Evolutionary conservation across 2,888 invertebrate species (phyloP), one percentile per base, ranked within the genome.

Genomic region (Brachynemurus nebulosus): DNA sequence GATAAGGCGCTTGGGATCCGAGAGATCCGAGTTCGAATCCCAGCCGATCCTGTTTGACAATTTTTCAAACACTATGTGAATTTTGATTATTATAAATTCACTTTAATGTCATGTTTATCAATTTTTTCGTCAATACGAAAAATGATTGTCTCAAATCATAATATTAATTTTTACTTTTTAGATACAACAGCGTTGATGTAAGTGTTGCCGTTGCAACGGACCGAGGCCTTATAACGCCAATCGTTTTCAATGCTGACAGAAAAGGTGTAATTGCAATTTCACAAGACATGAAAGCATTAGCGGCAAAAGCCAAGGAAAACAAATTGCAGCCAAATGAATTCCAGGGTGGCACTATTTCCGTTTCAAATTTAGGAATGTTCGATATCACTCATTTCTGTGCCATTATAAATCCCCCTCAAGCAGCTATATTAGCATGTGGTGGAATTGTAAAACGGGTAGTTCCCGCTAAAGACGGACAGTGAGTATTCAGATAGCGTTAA

Each of bases 161-260:
- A 14, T 47, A 35, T 36, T 19, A 16, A 8, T 27, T 45, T 45
- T 44, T 40, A 40, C 38, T 45, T 62, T 62, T n/a, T 57, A 89
- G 89, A 59, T 91, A 81, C 60, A 78, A 81, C 40, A 80, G 82
- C 55, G 96, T 96, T 8, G 98, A 99, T 63, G 85, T 99, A 2
- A 90, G 88, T 56, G 89, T 99, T 46, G 97, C 98, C 1, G 98
- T 99, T 4, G 89, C 91, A 47, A 97, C 97, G 1, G 89, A 91
- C 4, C 75, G 76, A 49, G 98, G 98, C 1, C 73, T 98, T 8
- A 95, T 98, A 48, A 98, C 98, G 2, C 98, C 98, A 2, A 97
- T 98, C 53, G 76, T 98, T 11, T 88, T 86, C 63, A 77, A 78
- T 58, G 95, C 93, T 1, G 90, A 97, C 59, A 76, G 78, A 35